Conservation (phyloP, 1,140 invertebrate genomes). For the Hycleus phaleratus region DNA sequence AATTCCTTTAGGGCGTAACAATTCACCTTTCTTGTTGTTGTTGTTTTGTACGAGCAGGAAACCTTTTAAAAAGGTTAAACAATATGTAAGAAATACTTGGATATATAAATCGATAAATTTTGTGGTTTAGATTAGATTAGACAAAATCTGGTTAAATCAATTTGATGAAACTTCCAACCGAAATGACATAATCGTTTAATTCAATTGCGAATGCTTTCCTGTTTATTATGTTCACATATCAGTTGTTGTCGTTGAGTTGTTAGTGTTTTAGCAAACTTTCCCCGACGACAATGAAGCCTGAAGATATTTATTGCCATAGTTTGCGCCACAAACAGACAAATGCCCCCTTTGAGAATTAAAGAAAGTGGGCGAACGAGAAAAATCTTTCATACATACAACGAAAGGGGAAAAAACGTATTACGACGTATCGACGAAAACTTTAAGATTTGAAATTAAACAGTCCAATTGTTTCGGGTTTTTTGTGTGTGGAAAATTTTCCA, state of each 20-base stretch:
- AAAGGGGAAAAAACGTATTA: too few relatives aligned
- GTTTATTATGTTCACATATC: slow-evolving; percentile 27
- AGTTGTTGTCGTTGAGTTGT: slow-evolving; percentile 14
- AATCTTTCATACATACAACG: too few relatives aligned
- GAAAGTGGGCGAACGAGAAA: not conserved
- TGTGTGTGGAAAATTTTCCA: slow-evolving; percentile 28
- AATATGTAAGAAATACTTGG: too few relatives aligned
- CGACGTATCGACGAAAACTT: too few relatives aligned
- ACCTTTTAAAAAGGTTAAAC: too few relatives aligned
- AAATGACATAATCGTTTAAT: slow-evolving; percentile 29
- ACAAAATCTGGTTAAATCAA: slow-evolving; percentile 17
- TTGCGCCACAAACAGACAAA: slow-evolving; percentile 22
- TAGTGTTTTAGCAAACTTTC: slow-evolving; percentile 3
- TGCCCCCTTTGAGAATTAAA: slow-evolving; percentile 5
- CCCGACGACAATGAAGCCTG: slow-evolving; percentile 6
- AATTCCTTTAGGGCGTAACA: too few relatives aligned
- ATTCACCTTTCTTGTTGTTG: too few relatives aligned
- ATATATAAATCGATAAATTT: too few relatives aligned
- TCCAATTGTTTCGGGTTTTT: too few relatives aligned
- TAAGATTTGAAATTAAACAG: too few relatives aligned
- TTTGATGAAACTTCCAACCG: slow-evolving; percentile 15
- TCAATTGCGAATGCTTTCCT: slow-evolving; percentile 25
- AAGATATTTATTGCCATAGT: slow-evolving; percentile 20
- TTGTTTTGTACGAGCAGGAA: too few relatives aligned
- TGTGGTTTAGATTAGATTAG: too few relatives aligned